Percentiles rank a stretch among this genome's conserved stretches.
Conservation (phyloP, 2,797 vertebrate species). For the Sebastiscus tertius region DNA sequence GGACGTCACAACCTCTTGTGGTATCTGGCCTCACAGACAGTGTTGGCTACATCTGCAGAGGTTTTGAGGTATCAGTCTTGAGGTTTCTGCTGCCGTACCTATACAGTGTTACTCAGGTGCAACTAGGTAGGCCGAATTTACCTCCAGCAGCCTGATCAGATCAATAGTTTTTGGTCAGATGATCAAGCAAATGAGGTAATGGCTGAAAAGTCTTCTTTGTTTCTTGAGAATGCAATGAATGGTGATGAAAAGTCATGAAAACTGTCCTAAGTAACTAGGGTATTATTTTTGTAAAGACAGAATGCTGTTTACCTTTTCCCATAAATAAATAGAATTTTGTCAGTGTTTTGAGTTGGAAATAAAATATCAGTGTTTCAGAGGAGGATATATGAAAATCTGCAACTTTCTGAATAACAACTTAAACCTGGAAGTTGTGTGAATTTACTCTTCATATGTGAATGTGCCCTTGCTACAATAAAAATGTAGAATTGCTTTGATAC, state of each 20-base stretch:
- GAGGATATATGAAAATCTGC: neutral
- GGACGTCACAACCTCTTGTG: constrained; percentile 14
- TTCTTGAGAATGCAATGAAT: neutral
- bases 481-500: neutral
- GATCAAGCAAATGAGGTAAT: neutral
- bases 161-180: neutral
- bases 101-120: neutral
- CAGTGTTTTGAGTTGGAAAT: neutral
- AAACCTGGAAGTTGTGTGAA: neutral
- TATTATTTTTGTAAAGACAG: neutral
- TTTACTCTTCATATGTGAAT: neutral
- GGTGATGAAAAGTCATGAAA: neutral
- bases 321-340: too few relatives aligned
- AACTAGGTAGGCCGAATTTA: neutral
- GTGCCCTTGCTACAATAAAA: neutral
- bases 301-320: neutral
- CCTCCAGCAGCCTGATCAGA: neutral
- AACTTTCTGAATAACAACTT: neutral
- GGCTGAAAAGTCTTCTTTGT: neutral
- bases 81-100: neutral
- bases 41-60: constrained; percentile 3
- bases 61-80: neutral
- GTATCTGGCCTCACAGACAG: constrained; percentile 17
- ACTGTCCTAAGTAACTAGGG: neutral
- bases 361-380: neutral